phyloP scores from a whole-genome alignment of 2,888 invertebrate species.

The Anthophora plumipes region DNA sequence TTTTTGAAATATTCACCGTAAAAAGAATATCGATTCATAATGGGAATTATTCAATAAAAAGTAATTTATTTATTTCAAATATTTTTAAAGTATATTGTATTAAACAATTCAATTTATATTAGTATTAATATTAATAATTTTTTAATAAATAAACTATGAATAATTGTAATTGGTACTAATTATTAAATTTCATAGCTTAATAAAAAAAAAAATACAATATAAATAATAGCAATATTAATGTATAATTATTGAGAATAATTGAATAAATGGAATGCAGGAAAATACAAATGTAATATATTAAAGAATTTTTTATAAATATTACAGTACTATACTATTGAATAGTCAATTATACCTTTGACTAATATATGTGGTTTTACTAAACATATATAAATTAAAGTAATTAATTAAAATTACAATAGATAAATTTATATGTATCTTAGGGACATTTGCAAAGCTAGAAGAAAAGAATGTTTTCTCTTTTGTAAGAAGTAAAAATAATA shows the following conservation, averaged over 20 bases:
- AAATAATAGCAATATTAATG: no score
- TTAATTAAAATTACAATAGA: background rate
- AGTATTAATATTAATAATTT: background rate
- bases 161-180: no score
- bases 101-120: background rate
- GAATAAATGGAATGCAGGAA: no score
- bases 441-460: background rate
- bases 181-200: no score
- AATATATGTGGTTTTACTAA: background rate
- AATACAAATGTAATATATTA: no score
- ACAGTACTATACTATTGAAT: no score
- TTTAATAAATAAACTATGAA: no score
- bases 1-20: background rate
- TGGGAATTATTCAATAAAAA: background rate
- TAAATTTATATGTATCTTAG: constrained; percentile 33
- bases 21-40: background rate
- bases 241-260: no score
- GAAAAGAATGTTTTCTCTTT: background rate
- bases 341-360: background rate
- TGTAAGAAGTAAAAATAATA: constrained; percentile 2
- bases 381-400: background rate
- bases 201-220: no score
- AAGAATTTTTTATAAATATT: no score
- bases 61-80: background rate
- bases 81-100: background rate